phyloP scores from a whole-genome alignment of 2,797 vertebrate genomes.

The Nothura maculosa region DNA sequence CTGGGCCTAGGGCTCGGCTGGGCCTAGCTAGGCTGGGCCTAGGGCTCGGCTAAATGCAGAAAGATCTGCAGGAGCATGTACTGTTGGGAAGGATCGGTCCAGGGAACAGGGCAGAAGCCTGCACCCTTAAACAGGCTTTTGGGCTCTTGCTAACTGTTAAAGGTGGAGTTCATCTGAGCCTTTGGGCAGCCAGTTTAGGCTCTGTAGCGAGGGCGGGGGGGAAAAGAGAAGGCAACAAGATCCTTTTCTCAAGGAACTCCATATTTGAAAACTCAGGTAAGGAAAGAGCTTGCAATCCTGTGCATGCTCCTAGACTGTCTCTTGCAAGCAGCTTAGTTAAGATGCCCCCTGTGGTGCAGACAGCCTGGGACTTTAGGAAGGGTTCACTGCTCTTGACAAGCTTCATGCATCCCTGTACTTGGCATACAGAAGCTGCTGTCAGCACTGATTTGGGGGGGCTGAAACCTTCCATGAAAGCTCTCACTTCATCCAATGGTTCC shows the following conservation, averaged over 20 bases:
- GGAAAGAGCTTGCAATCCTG: background rate
- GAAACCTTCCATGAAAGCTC: background rate
- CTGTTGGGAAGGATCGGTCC: rapidly evolving
- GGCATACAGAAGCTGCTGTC: background rate
- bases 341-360: background rate
- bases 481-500: background rate
- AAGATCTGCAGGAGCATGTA: background rate
- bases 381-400: background rate
- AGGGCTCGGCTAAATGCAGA: background rate
- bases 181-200: background rate
- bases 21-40: too few relatives aligned
- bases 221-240: background rate
- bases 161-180: background rate
- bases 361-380: background rate
- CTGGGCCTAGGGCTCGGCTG: too few relatives aligned
- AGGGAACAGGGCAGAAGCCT: rapidly evolving
- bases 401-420: background rate
- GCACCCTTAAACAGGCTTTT: background rate
- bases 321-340: background rate
- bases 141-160: background rate
- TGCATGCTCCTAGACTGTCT: background rate
- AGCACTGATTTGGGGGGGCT: background rate
- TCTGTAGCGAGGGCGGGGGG: background rate
- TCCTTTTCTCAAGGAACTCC: rapidly evolving
- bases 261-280: rapidly evolving